Evolutionary conservation across 2,113 vertebrate species (phyloP), one percentile per base, ranked within the genome.

Genomic region (Pelmatolapia mariae): DNA sequence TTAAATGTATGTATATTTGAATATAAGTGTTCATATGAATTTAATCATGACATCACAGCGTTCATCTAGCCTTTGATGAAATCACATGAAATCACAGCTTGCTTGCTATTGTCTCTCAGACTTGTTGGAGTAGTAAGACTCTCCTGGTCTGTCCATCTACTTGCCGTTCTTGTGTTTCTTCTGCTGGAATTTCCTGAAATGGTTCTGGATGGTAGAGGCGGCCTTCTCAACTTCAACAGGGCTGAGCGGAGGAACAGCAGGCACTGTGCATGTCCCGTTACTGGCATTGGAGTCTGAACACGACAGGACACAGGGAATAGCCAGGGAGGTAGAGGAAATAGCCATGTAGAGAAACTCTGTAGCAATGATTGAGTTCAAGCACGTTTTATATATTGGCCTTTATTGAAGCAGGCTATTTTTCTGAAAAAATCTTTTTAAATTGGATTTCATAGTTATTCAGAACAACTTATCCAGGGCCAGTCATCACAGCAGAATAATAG

Each of bases 181-280:
- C 92, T 97, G 96, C 87, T 98, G 97, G 86, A 98, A 97, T 81
- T 96, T 97, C 87, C 97, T 96, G 94, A 96, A 97, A 83, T 97
- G 97, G 59, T 89, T 96, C 95, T 98, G 97, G 91, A 97, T 97
- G 85, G 97, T 97, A 59, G 96, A n/a, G 0, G 97, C 97, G 0
- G 97, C 97, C 91, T 93, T 96, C 80, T 97, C 97, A 0, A 91
- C 86, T 22, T 95, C 94, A 10, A 95, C 73, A 1, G 92, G 93
- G 89, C 94, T 93, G 19, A 91, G 91, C 1, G 90, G 95, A 15
- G 93, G 91, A 36, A 16, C 83, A 16, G 52, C 22, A 4, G 89
- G 79, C 31, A 5, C 3, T 10, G 66, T 38, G 57, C 91, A 91
- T 1, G 83, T 88, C 31, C 95, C 93, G 26, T 95, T 96, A 80